These are phyloP conservation scores for Muschampia plurimacula DNA, from an alignment of 2,888 invertebrate species.

Conservation along the genomic window DNA sequence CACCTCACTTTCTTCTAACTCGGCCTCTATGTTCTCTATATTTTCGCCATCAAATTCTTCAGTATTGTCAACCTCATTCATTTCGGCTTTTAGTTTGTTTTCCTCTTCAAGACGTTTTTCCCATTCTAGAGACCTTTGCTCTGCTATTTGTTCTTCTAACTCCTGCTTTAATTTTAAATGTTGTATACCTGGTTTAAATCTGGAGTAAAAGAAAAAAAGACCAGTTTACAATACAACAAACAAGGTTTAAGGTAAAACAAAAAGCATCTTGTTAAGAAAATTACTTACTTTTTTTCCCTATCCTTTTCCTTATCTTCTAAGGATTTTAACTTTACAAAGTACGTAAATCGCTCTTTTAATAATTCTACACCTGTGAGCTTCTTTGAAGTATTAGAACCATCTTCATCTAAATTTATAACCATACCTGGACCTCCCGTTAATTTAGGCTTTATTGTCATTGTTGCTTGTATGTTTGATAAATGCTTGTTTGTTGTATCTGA, in stretches of 20 bases:
- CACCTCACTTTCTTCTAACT: conserved; percentile 63
- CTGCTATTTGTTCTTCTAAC: conserved; percentile 89
- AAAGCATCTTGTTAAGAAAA: not conserved
- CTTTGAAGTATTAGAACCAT: conserved; percentile 52
- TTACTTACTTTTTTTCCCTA: conserved; percentile 83
- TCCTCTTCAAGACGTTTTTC: conserved; percentile 86
- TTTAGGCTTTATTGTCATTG: conserved; percentile 65
- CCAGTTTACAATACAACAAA: not conserved
- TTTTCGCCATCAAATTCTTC: conserved; percentile 70
- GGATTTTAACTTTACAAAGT: conserved; percentile 86
- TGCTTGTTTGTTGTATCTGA: conserved; percentile 52
- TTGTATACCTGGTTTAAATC: conserved; percentile 89
- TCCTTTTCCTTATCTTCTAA: conserved; percentile 81
- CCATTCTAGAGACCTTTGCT: conserved; percentile 89
- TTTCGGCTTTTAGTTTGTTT: conserved; percentile 72
- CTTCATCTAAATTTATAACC: conserved; percentile 71
- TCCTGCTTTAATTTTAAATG: conserved; percentile 89
- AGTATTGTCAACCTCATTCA: conserved; percentile 58
- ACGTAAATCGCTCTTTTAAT: conserved; percentile 89
- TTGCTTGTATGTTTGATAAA: not conserved
- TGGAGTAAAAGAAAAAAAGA: conserved; percentile 50
- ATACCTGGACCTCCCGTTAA: conserved; percentile 82
- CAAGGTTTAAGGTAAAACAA: not conserved
- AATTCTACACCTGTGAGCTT: conserved; percentile 87
- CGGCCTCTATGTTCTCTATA: conserved; percentile 74